Evolutionary conservation across 2,888 invertebrate species (phyloP), one percentile per base, ranked within the genome.

Genomic region (Agrochola litura): DNA sequence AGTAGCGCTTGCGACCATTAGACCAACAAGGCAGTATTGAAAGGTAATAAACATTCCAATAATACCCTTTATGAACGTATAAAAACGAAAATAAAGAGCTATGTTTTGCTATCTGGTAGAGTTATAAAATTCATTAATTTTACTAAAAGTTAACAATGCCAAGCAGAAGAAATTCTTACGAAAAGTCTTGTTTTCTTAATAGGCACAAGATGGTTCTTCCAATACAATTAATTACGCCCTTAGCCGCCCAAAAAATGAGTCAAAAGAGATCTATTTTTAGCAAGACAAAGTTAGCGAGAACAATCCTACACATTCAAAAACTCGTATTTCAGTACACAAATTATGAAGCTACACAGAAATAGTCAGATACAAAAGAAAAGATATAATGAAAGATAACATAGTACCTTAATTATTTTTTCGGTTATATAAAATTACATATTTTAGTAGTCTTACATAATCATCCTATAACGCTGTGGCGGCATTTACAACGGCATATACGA

Each of bases 191-290:
- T 66, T 61, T 43, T 68, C 46, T 30, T 65, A 52, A 22, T 19
- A 58, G 3, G 8, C 16, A 76, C 41, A 49, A 41, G 37, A 58
- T 58, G 49, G 22, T 77, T 67, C 16, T 22, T 16, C 16, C 25
- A 41, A 63, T 68, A 63, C 46, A 63, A 78, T 78, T 63, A 78
- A 63, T 46, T 37, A 37, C 37, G 37, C 4, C 37, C 37, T 37
- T 25, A 25, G 46, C 37, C 67, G 16, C 63, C 61, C 54, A 63
- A 67, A 22, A 19, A 19, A 10, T 58, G 25, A 46, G 8, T 52
- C 41, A 56, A 49, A 63, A 19, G 46, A 49, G 1, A 49, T 41
- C 41, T 69, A 69, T 77, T 69, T 69, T 79, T 49, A 63, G 37
- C 16, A 30, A 54, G 14, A 63, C 46, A 30, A 78, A 68, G 12